Base-by-base conservation (phyloP, 2,797 vertebrate genomes). In the Cossypha heuglini region DNA sequence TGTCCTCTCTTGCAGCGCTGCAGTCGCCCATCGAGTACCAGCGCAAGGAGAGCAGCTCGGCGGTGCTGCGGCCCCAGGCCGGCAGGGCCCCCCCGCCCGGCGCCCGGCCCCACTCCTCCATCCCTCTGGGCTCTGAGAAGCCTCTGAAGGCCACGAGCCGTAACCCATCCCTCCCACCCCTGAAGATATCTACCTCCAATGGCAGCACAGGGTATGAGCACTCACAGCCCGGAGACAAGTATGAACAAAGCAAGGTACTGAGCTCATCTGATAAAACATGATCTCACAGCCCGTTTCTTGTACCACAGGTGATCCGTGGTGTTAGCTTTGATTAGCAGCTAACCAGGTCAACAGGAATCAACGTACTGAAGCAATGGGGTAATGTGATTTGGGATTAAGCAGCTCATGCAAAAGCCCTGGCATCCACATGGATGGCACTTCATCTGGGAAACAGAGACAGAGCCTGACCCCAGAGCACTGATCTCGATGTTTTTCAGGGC, bases 1-100 rank as follows among this genome's bases (percentile, higher is more conserved):
- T 28, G 48, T 92, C 63, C 94, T 93, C 26, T 79, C 72, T 90
- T 93, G 46, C 97, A 99, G 99, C 99, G 17, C 98, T 99, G 5
- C 99, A 99, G 98, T 99, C 98, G 18, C 99, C 99, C 64, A 99
- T 99, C 18, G 98, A 99, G 96, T 99, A 99, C 96, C 99, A 99
- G 78, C 99, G 99, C 97, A 99, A 99, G 94, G 98, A 98, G 90
- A 96, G 96, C 55, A 98, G 97, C n/a, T 98, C 98, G 16, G 98
- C 98, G 1, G 98, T 99, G 22, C 98, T 98, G 97, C 98, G 99
- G 83, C 98, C 98, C 80, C 98, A 98, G 88, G 98, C 99, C 0
- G n/a, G 98, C n/a, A 97, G 99, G 96, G 38, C 67, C 59, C 55
- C 98, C 96, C 93, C 98, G 96, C 96, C 98, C 95, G 98, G 97